Evolutionary conservation across 2,113 vertebrate genomes (phyloP), one percentile per base, ranked within the genome.

Genomic region (Sturnira hondurensis): DNA sequence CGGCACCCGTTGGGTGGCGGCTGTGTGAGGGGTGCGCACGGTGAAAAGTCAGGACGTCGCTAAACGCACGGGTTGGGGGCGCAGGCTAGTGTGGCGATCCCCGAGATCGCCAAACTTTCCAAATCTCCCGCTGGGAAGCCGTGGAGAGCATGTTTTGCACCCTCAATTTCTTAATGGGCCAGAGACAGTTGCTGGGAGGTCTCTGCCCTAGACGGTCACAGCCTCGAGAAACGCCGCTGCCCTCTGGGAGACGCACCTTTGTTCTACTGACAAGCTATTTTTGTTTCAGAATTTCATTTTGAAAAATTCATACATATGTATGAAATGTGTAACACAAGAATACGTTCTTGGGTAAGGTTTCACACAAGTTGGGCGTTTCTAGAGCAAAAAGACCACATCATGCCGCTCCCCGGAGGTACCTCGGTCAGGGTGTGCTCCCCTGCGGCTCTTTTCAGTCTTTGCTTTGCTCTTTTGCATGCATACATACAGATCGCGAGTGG

Each of bases 171-270:
- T 2, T 1, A 31, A 31, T 36, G 82, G 31, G 47, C 16, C 0
- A 28, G 6, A 24, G 77, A n/a, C 20, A 19, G 20, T 36, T 68
- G 3, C 41, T 43, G 43, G 16, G 82, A 65, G 86, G 43, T 52
- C 71, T 93, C 89, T 17, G 31, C 74, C n/a, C 41, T 7, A 36
- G 74, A 36, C 43, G 2, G 52, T 50, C 45, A 20, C 54, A 12
- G 50, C 82, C 61, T 1, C 9, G 38, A 45, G 68, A 58, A 36
- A 38, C 13, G 43, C 70, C 2, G 71, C 45, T 41, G 85, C 73
- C 33, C 47, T n/a, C 77, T 63, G 28, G 5, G 58, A 81, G 43
- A 58, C 4, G 56, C 78, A 96, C 92, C 93, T 97, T 97, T 96
- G 87, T 97, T 96, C 71, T 52, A 11, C 0, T 6, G 78, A 61